Conservation (phyloP, 2,113 vertebrate genomes). For the Psilopogon haemacephalus region DNA sequence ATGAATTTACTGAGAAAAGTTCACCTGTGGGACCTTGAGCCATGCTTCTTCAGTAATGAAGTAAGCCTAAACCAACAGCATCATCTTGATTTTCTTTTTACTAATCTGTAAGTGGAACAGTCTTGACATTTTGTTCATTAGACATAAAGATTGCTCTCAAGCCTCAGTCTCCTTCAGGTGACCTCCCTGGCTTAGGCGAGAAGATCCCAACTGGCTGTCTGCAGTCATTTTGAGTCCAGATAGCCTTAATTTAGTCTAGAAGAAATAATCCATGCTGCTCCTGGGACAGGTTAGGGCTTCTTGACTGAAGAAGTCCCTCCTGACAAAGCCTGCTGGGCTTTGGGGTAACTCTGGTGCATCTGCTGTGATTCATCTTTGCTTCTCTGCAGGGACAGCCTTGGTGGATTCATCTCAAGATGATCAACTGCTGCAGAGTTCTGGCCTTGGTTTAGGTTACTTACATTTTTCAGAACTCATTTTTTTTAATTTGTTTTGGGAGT, state of each 20-base stretch:
- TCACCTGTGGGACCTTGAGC: background rate
- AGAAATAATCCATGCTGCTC: background rate
- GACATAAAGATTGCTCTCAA: background rate
- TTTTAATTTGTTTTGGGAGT: background rate
- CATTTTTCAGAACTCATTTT: background rate
- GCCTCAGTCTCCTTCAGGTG: background rate
- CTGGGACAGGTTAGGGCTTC: background rate
- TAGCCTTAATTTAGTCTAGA: background rate
- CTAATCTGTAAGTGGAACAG: background rate
- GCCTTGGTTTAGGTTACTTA: background rate
- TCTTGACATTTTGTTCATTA: background rate
- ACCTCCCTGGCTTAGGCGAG: background rate
- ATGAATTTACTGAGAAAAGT: background rate
- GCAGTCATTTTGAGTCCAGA: background rate
- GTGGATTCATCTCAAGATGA: background rate
- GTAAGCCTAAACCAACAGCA: background rate
- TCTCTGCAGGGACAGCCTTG: background rate
- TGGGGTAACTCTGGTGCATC: background rate
- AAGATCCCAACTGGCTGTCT: background rate
- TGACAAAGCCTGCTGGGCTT: background rate
- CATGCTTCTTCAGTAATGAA: background rate
- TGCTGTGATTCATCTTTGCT: background rate
- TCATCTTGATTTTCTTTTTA: background rate
- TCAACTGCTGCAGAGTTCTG: accelerated
- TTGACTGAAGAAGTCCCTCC: background rate